Evolutionary conservation across 2,113 vertebrate species (phyloP).

Genomic region (Coracopsis vasa): DNA sequence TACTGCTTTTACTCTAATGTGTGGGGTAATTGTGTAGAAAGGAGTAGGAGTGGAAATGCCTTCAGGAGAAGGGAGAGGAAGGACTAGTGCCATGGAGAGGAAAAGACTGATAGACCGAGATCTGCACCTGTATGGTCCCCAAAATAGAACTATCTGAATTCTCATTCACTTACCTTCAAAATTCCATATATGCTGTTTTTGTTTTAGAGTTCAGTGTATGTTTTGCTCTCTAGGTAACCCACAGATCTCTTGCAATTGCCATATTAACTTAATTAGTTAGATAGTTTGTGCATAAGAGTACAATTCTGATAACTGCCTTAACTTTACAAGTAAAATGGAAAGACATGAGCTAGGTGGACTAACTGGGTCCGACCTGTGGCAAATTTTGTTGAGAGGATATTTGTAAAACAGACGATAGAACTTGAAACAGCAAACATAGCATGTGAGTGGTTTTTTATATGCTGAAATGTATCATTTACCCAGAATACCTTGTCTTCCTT

Average conservation of each 20-base stretch:
- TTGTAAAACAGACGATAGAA: background rate
- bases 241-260: background rate
- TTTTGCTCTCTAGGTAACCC: background rate
- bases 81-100: background rate
- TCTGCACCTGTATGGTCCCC: background rate
- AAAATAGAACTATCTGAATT: background rate
- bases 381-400: background rate
- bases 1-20: background rate
- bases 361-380: background rate
- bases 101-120: background rate
- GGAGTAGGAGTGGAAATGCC: background rate
- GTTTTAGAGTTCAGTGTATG: background rate
- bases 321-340: background rate
- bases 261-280: background rate
- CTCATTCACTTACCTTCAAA: background rate
- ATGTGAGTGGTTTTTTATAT: background rate
- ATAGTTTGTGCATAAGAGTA: background rate
- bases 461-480: constrained; percentile 7
- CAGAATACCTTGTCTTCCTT: constrained; percentile 39
- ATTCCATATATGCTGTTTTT: background rate
- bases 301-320: background rate
- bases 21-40: background rate
- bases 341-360: background rate
- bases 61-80: background rate
- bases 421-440: background rate